Conservation (phyloP, 2,797 vertebrate genomes). For the Bovichtus variegatus region DNA sequence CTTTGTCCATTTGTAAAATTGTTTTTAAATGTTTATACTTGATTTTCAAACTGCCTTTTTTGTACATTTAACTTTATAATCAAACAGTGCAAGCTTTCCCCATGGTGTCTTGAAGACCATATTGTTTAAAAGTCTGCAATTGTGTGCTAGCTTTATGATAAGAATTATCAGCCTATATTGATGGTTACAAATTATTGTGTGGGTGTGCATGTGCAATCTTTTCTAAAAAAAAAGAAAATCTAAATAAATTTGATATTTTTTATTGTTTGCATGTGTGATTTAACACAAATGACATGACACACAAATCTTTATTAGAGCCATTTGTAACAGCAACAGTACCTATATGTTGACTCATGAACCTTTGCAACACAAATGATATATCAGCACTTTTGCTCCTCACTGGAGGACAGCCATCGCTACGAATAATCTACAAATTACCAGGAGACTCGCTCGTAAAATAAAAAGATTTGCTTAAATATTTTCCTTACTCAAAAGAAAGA, state of each 20-base stretch:
- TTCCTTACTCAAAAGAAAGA: neutral
- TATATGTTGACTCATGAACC: neutral
- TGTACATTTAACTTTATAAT: slow-evolving; percentile 99
- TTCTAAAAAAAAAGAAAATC: slow-evolving; percentile 81
- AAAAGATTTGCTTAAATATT: neutral
- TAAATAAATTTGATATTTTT: slow-evolving; percentile 99
- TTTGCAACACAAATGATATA: neutral
- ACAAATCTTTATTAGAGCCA: slow-evolving; percentile 35
- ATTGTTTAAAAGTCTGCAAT: slow-evolving; percentile 91
- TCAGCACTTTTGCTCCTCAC: neutral
- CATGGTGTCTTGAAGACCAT: slow-evolving; percentile 95
- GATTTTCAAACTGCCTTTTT: slow-evolving; percentile 99
- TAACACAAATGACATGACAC: neutral
- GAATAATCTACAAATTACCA: neutral
- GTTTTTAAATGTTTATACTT: slow-evolving; percentile 99
- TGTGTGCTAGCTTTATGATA: slow-evolving; percentile 92
- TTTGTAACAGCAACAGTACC: neutral
- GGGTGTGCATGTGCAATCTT: slow-evolving; percentile 96
- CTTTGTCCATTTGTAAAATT: slow-evolving; percentile 99
- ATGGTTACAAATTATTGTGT: slow-evolving; percentile 93
- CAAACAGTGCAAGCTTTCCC: slow-evolving; percentile 92
- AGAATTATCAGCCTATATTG: slow-evolving; percentile 89
- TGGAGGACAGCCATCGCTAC: neutral
- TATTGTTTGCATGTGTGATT: slow-evolving; percentile 77
- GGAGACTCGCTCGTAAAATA: neutral